Conservation (phyloP, 2,888 invertebrate species). For the Patella depressa region DNA sequence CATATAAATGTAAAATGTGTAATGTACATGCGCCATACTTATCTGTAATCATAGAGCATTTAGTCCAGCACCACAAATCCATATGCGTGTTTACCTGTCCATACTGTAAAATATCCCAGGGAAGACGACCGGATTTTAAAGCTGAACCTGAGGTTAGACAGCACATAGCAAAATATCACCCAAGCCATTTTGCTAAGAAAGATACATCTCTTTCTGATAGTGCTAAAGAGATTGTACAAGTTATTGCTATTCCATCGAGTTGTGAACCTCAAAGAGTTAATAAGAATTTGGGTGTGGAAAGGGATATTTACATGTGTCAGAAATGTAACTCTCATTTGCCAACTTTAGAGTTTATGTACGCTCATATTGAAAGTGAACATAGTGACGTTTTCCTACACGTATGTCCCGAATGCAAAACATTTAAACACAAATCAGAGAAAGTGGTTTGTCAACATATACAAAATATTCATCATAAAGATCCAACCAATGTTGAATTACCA, state of each 20-base stretch:
- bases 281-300: conserved; percentile 51
- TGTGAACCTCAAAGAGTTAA: conserved; percentile 45
- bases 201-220: conserved; percentile 59
- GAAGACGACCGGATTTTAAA: conserved; percentile 48
- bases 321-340: conserved; percentile 57
- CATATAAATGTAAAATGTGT: conserved; percentile 61
- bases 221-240: conserved; percentile 55
- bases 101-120: conserved; percentile 54
- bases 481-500: conserved; percentile 44
- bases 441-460: conserved; percentile 48
- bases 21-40: conserved; percentile 61
- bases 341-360: conserved; percentile 53
- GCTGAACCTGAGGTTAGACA: conserved; percentile 53
- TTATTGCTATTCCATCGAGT: conserved; percentile 43
- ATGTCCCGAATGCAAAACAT: conserved; percentile 53
- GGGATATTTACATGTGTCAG: conserved; percentile 62
- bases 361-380: conserved; percentile 56
- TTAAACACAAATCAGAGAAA: conserved; percentile 45
- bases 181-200: conserved; percentile 53
- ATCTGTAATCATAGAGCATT: conserved; percentile 58
- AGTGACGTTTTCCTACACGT: conserved; percentile 56
- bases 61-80: conserved; percentile 53
- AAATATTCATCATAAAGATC: conserved; percentile 36
- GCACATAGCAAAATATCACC: conserved; percentile 56
- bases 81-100: conserved; percentile 60